Base-by-base conservation (phyloP, 2,797 vertebrate species). In the Malurus leucopterus region DNA sequence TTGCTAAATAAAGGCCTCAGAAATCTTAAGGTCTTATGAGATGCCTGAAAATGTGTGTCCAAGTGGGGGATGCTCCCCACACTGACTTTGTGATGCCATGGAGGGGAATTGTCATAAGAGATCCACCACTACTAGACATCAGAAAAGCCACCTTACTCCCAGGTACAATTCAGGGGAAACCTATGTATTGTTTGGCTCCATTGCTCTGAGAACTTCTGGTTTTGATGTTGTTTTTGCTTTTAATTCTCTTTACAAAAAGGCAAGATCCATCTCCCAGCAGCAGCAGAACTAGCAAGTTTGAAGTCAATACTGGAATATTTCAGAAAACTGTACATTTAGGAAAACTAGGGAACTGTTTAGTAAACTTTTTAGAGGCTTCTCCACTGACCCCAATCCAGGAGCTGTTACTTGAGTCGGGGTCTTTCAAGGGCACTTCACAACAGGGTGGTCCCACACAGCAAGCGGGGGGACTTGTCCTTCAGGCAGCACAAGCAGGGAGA, bases 401-500 rank as follows among this genome's bases (percentile, higher is more conserved):
- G 67, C 16, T 81, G 23, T 65, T 67, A 24, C 32, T 91, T 91
- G 59, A 46, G 9, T 34, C 0, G 0, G 4, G 9, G 8, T 86
- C 44, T 89, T 76, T 55, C 43, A 23, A 71, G 49, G 47, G 34
- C n/a, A 27, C 43, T 68, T 73, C 30, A 15, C 30, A 64, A 22
- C 22, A 44, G 51, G 14, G 29, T 46, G 15, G 16, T 46, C 24
- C 4, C 27, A 43, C 8, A 5, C 26, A 75, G n/a, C n/a, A 53
- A 4, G 34, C 30, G 22, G 16, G 6, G 16, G 15, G 4, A 5
- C 53, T 81, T 82, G n/a, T 19, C 38, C 38, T 74, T 65, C 53
- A 82, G 30, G 69, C 30, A 71, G 41, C n/a, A 22, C 0, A 0
- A 18, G 36, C 36, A n/a, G 6, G 14, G 50, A 72, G 21, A 21